Percentiles rank a stretch among this genome's conserved stretches.
Evolutionary conservation across 2,797 vertebrate species (phyloP).

Genomic region (Corythornis leucogaster): DNA sequence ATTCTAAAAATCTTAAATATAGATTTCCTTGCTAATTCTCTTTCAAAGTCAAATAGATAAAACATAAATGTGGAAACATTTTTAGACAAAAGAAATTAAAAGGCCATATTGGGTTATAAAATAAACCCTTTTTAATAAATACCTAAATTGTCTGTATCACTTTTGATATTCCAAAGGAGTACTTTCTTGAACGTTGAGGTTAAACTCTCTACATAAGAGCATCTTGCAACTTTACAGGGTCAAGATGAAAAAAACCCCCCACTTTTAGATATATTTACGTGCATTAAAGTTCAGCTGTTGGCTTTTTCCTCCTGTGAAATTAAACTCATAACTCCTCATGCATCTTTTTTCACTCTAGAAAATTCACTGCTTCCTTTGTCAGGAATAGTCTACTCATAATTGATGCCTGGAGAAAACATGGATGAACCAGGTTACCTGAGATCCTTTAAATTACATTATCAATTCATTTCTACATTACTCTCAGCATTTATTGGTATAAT

Average conservation of each 20-base stretch:
- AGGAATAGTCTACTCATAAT: neutral
- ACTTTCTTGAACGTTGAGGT: neutral
- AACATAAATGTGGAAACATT: neutral
- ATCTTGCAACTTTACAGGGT: neutral
- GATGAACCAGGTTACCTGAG: neutral
- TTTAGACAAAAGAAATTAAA: neutral
- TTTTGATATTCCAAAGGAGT: neutral
- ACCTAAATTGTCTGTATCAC: neutral
- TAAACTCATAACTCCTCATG: neutral
- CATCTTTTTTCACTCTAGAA: neutral
- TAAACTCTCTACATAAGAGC: neutral
- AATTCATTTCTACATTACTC: neutral
- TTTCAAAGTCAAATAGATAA: slow-evolving; percentile 27
- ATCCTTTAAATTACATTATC: neutral
- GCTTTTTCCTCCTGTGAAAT: neutral
- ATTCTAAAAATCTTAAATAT: slow-evolving; percentile 49
- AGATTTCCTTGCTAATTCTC: slow-evolving; percentile 34
- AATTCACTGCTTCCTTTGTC: neutral
- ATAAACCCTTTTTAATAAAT: neutral
- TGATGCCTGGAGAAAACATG: neutral
- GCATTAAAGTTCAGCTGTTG: neutral
- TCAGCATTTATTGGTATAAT: neutral
- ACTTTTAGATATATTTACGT: neutral
- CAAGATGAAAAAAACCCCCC: neutral
- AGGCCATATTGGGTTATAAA: neutral